Evolutionary conservation across 2,113 vertebrate species (phyloP).

Genomic region (Petroica traversi): DNA sequence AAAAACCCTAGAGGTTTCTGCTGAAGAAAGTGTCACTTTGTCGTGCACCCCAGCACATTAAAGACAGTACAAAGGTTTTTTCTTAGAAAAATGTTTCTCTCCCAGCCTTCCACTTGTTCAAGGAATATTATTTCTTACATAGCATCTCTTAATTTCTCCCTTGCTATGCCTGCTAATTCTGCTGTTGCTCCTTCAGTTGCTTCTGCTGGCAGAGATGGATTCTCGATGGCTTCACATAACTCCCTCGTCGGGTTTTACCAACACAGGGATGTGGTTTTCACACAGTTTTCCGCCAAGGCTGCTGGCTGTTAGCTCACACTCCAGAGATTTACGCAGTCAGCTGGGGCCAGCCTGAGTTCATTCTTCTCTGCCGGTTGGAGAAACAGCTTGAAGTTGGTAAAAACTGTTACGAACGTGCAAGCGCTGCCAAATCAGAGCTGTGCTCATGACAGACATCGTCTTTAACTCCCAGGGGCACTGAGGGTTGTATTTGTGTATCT

Average conservation of each 20-base stretch:
- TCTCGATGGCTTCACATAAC: not conserved
- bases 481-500: not conserved
- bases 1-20: not conserved
- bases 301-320: conserved; percentile 32
- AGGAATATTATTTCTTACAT: not conserved
- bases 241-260: not conserved
- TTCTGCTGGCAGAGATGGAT: not conserved
- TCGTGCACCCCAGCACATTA: accelerated
- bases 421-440: not conserved
- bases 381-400: conserved; percentile 52
- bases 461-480: not conserved
- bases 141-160: not conserved
- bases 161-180: not conserved
- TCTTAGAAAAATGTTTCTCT: not conserved
- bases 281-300: conserved; percentile 18
- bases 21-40: not conserved
- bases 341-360: conserved; percentile 41
- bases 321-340: not conserved
- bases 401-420: not conserved
- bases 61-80: not conserved
- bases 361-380: not conserved
- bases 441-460: not conserved
- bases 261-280: not conserved
- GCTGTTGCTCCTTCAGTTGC: not conserved
- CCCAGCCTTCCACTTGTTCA: not conserved